These are phyloP conservation scores for Chelmon rostratus DNA, from an alignment of 2,797 vertebrate genomes.

Conservation along the genomic window DNA sequence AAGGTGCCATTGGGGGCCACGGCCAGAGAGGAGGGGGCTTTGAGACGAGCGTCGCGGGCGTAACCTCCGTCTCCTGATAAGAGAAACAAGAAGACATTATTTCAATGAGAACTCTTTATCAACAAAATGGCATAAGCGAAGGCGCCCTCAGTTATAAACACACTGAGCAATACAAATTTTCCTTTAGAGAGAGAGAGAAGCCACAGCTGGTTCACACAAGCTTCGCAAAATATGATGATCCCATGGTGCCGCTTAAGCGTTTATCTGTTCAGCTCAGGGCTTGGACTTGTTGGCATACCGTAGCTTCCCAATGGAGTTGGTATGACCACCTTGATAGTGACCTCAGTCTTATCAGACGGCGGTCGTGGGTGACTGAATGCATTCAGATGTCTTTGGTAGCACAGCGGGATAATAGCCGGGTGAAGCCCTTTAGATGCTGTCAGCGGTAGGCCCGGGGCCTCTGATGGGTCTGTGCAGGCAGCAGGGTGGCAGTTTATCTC, in stretches of 20 bases:
- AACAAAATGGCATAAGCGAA: conserved; percentile 21
- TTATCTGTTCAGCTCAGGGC: conserved; percentile 78
- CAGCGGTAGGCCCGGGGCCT: conserved; percentile 69
- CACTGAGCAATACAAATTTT: conserved; percentile 36
- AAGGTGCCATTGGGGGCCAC: conserved; percentile 94
- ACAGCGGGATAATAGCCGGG: conserved; percentile 64
- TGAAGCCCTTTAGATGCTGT: conserved; percentile 79
- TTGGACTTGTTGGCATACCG: conserved; percentile 51
- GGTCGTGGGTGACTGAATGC: conserved; percentile 65
- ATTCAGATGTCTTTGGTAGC: conserved; percentile 69
- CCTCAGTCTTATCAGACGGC: conserved; percentile 73
- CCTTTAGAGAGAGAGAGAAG: conserved; percentile 25
- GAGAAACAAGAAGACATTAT: conserved; percentile 29
- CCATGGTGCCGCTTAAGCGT: conserved; percentile 51
- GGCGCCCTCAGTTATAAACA: conserved; percentile 10
- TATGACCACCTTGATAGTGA: conserved; percentile 76
- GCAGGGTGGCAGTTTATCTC: conserved; percentile 78
- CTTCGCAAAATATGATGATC: conserved; percentile 44
- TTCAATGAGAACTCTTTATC: conserved; percentile 47
- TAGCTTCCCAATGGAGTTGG: conserved; percentile 53
- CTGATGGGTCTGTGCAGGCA: conserved; percentile 68
- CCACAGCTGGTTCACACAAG: conserved; percentile 17
- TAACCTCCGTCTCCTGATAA: conserved; percentile 93
- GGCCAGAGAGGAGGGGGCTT: conserved; percentile 93
- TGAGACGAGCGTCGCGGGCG: conserved; percentile 94